Percentiles rank a stretch among this genome's conserved stretches.
These are phyloP conservation scores for Oenanthe oenanthe DNA, from an alignment of 2,113 vertebrate genomes.

Conservation along the genomic window DNA sequence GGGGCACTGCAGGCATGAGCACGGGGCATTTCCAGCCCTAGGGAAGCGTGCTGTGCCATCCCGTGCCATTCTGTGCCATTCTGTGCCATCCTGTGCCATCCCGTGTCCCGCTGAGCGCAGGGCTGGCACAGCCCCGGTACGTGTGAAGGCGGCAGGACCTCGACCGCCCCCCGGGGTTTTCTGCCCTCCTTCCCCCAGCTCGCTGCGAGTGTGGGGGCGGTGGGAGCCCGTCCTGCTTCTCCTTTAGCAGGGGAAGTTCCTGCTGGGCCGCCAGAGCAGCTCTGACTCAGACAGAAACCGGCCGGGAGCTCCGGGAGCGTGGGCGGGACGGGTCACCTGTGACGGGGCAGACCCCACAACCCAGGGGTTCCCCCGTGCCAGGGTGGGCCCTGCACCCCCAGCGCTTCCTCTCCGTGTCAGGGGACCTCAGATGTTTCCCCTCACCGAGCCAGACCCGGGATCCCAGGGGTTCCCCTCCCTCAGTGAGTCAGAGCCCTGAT, in stretches of 20 bases:
- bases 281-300: conserved; percentile 45
- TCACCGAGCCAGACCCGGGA: neutral
- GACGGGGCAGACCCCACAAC: neutral
- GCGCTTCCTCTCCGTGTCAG: neutral
- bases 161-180: neutral
- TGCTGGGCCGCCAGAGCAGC: neutral
- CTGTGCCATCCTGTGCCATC: accelerated
- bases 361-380: neutral
- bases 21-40: neutral
- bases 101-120: accelerated
- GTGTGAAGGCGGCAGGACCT: accelerated
- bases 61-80: neutral
- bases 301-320: neutral
- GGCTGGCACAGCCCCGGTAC: accelerated
- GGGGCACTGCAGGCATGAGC: neutral
- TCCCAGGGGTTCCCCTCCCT: neutral
- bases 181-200: neutral
- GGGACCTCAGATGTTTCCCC: neutral
- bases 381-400: neutral
- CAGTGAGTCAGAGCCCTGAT: neutral
- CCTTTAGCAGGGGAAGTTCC: neutral
- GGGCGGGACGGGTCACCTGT: neutral
- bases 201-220: neutral
- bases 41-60: accelerated
- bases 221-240: neutral